Base-by-base conservation (phyloP, 1,140 invertebrate species). In the Brachystomella parvula region DNA sequence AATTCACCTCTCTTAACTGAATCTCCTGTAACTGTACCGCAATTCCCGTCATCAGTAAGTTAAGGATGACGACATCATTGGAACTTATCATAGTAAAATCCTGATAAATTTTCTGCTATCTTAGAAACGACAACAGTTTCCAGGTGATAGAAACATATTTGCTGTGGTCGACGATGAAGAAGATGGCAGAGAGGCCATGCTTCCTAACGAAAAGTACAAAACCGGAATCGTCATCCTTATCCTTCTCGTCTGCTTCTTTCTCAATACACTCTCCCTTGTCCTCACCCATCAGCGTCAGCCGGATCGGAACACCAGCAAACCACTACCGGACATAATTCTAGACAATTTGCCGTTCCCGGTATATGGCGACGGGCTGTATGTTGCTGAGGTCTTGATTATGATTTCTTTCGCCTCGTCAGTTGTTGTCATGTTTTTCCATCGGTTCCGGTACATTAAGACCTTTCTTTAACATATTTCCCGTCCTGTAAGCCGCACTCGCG, bases 361-460 rank as follows among this genome's bases (percentile, higher is more conserved):
- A 3, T 53, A 17, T 26, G 60, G 88, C 74, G 90, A 88, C 88
- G 89, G 86, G 21, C 81, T 94, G n/a, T 82, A 84, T 75, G 85
- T 89, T 26, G 90, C 89, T n/a, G 90, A 94, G 81, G 84, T 90
- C 76, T 82, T 93, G 67, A 92, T 94, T 73, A 89, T 93, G 81
- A 79, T 90, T 74, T 84, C 86, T 61, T 86, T 86, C 39, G 86
- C 84, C 73, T 82, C 84, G 31, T 85, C 86, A 30, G 30, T 63
- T 35, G 29, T 69, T 24, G 35, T 69, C 31, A 58, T 71, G 61
- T 24, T 67, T 21, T 67, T 67, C 24, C 67, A 69, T 58, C 59
- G 56, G 47, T 63, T 67, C 32, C 64, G 69, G 68, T 69, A 67
- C 33, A 17, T 6, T 28, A 6, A 56, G 26, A 21, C 19, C 24